phyloP scores from a whole-genome alignment of 92 coral and sea anemone species.

The Scolanthus callimorphus region DNA sequence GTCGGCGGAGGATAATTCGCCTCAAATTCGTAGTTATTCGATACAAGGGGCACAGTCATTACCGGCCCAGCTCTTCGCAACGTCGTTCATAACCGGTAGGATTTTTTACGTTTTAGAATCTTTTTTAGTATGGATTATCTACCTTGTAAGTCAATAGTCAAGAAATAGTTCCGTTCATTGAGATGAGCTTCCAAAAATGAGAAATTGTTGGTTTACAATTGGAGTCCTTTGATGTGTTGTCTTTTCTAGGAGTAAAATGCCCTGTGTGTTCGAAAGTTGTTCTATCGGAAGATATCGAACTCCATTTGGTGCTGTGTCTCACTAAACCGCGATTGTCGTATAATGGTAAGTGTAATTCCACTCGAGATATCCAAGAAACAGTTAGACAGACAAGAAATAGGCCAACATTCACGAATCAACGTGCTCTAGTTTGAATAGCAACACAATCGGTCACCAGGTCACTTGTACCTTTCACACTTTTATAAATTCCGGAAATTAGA shows the following conservation, averaged over 20 bases:
- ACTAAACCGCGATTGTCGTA: constrained; percentile 97
- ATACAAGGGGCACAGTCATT: constrained; percentile 86
- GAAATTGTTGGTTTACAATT: too few relatives aligned
- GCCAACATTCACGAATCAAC: too few relatives aligned
- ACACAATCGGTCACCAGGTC: too few relatives aligned
- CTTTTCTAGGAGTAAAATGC: constrained; percentile 87
- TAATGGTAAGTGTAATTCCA: constrained; percentile 82
- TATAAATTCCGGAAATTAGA: too few relatives aligned
- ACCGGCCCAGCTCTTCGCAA: constrained; percentile 80
- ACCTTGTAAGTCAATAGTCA: too few relatives aligned
- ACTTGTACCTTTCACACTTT: too few relatives aligned
- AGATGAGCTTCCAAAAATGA: too few relatives aligned
- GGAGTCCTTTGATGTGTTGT: constrained; percentile 1
- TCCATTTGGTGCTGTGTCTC: constrained; percentile 95
- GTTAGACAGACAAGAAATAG: too few relatives aligned
- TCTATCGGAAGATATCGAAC: constrained; percentile 86
- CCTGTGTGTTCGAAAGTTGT: constrained; percentile 97
- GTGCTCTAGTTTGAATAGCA: too few relatives aligned
- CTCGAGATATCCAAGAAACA: too few relatives aligned
- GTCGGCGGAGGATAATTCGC: constrained; percentile 72
- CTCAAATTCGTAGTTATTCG: constrained; percentile 45
- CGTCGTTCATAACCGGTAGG: constrained; percentile 65
- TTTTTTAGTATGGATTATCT: too few relatives aligned
- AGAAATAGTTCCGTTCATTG: too few relatives aligned
- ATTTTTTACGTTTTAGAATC: neutral